Conservation (phyloP, 2,113 vertebrate species). For the Alethe diademata region DNA sequence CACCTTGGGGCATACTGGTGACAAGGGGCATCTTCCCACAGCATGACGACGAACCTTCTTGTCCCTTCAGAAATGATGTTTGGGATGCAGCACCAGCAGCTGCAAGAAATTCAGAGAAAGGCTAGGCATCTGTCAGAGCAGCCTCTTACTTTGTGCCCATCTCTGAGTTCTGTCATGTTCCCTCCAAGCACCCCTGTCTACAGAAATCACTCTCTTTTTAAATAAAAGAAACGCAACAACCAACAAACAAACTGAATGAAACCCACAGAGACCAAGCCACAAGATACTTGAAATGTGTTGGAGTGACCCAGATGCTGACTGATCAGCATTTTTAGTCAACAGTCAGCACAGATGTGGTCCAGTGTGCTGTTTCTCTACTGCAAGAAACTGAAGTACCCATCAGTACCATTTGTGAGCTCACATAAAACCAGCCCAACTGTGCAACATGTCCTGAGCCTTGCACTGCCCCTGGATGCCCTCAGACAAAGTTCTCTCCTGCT, state of each 20-base stretch:
- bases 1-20: not conserved
- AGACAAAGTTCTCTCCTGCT: not conserved
- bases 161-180: not conserved
- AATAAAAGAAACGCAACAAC: not conserved
- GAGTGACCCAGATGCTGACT: not conserved
- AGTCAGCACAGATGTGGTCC: not conserved
- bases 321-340: not conserved
- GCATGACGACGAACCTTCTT: rapidly evolving
- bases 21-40: not conserved
- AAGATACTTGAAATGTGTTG: not conserved
- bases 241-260: not conserved
- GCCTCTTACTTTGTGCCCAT: not conserved
- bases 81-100: not conserved
- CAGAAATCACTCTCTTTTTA: not conserved
- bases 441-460: rapidly evolving
- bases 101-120: not conserved
- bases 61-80: not conserved
- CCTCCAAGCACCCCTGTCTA: not conserved
- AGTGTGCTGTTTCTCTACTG: not conserved
- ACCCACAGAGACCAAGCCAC: not conserved
- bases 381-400: not conserved
- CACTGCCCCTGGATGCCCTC: rapidly evolving
- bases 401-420: not conserved
- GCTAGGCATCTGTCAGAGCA: not conserved
- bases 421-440: not conserved